phyloP scores from a whole-genome alignment of 2,888 invertebrate species.

The Catocala nupta region DNA sequence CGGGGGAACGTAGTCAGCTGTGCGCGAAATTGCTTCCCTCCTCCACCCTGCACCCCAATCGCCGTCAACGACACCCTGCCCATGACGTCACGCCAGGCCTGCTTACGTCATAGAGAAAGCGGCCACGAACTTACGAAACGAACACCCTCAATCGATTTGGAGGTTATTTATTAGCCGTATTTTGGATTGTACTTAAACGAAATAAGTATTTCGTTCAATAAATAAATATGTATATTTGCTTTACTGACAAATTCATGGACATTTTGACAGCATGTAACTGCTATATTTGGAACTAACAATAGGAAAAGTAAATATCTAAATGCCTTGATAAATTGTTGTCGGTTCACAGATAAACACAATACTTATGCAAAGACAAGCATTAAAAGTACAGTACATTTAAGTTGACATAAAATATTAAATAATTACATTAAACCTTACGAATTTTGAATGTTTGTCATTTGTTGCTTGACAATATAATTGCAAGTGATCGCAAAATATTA shows the following conservation, averaged over 20 bases:
- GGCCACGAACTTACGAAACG: constrained; percentile 74
- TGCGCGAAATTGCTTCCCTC: constrained; percentile 75
- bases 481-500: constrained; percentile 26
- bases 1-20: constrained; percentile 77
- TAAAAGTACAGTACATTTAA: too few relatives aligned
- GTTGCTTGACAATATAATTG: constrained; percentile 18
- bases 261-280: not conserved
- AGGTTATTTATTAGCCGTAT: constrained; percentile 64
- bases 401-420: too few relatives aligned
- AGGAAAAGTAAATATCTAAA: too few relatives aligned
- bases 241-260: constrained; percentile 16
- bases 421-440: too few relatives aligned
- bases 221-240: constrained; percentile 32
- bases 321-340: too few relatives aligned
- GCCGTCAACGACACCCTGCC: constrained; percentile 61
- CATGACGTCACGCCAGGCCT: constrained; percentile 78
- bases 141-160: constrained; percentile 79
- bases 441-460: too few relatives aligned
- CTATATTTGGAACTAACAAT: too few relatives aligned
- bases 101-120: constrained; percentile 80
- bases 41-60: constrained; percentile 56
- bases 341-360: too few relatives aligned
- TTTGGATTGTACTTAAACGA: constrained; percentile 27
- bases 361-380: too few relatives aligned
- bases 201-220: constrained; percentile 21